Base-by-base conservation (phyloP, 1,140 invertebrate genomes). In the Vanessa tameamea region DNA sequence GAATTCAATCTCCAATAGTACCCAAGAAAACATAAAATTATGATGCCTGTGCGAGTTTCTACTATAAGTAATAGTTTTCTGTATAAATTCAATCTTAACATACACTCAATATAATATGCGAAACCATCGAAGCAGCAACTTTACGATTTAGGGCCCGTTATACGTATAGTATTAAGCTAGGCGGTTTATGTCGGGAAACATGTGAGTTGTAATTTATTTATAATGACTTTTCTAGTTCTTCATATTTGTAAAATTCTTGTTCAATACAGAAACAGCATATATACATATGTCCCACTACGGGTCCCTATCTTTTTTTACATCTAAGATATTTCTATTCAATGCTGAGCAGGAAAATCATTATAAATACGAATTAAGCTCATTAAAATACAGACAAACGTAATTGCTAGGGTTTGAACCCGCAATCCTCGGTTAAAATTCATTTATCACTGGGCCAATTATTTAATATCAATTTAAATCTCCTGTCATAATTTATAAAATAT, bases 171-270 rank as follows among this genome's bases (percentile, higher is more conserved):
- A 16, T n/a, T 6, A 50, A 50, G 26, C 64, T 50, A 48, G 43
- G 14, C 23, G 64, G 43, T 15, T n/a, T 23, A 11, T 74, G 71
- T 72, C 65, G 64, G 71, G 63, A 66, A 76, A 71, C 72, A 73
- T 79, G 74, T 79, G 77, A 67, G 53, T 50, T 13, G 15, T 9
- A 23, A 69, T 68, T 76, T 79, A 79, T 79, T 78, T 78, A 76
- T 76, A 76, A 79, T 79, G 67, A 79, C 71, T 75, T 69, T 61
- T 51, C 64, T 64, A 72, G 71, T 78, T 67, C 67, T 50, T 73
- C 76, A 50, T 76, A 66, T 59, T 66, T 55, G 23, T 69, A 20
- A 31, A 48, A 23, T 73, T 53, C 53, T 67, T 75, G 72, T 76
- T 71, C 57, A 51, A 51, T n/a, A 51, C 9, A 51, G 12, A 14